Evolutionary conservation across 2,113 vertebrate genomes (phyloP).

Genomic region (Lonchura striata): DNA sequence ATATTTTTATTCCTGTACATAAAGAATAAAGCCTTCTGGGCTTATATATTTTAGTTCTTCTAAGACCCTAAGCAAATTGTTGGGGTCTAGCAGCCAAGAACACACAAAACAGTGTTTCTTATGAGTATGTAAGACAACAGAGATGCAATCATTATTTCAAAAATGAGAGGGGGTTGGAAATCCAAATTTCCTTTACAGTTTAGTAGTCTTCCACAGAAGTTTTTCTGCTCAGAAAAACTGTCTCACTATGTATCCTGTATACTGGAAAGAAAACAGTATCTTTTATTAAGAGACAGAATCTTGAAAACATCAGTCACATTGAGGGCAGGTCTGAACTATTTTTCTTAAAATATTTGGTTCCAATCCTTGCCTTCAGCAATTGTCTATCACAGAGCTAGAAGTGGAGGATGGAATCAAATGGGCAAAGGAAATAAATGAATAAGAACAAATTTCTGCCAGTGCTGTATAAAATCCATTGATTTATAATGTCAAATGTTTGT

Average conservation of each 20-base stretch:
- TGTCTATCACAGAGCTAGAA: not conserved
- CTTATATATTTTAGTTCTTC: not conserved
- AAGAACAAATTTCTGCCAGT: not conserved
- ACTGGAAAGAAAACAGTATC: not conserved
- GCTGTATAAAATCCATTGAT: not conserved
- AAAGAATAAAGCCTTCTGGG: not conserved
- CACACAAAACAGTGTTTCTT: not conserved
- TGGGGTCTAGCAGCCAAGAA: not conserved
- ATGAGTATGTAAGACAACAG: not conserved
- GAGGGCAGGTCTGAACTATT: not conserved
- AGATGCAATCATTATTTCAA: not conserved
- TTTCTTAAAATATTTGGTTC: not conserved
- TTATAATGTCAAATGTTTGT: not conserved
- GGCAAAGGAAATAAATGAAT: not conserved
- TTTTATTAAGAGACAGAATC: not conserved
- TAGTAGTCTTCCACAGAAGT: not conserved
- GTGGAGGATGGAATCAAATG: not conserved
- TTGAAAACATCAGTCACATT: not conserved
- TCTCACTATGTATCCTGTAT: not conserved
- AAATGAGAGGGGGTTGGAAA: not conserved
- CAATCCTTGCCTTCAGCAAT: not conserved
- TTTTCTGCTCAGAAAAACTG: not conserved
- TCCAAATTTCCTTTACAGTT: not conserved
- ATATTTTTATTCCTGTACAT: not conserved
- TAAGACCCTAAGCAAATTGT: not conserved